Evolutionary conservation across 2,113 vertebrate genomes (phyloP).

Genomic region (Taurulus bubalis): DNA sequence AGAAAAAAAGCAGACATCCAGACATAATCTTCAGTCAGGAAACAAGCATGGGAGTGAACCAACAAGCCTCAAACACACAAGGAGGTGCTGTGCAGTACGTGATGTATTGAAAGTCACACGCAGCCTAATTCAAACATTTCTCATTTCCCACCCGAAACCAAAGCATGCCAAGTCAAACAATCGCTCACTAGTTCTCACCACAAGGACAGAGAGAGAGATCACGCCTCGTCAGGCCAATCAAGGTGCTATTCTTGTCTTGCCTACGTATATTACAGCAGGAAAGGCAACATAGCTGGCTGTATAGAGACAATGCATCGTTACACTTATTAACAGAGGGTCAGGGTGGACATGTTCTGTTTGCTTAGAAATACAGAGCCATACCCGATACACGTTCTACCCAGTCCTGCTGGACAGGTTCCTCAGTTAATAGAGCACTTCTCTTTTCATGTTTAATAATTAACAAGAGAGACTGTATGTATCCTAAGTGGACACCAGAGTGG

Average conservation of each 20-base stretch:
- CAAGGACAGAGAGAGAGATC: constrained; percentile 3
- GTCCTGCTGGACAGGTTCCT: constrained; percentile 72
- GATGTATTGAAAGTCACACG: constrained; percentile 44
- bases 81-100: constrained; percentile 31
- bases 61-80: constrained; percentile 66
- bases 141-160: constrained; percentile 42
- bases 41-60: constrained; percentile 64
- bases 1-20: constrained; percentile 5
- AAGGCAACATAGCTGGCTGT: not conserved
- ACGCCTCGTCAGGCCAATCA: not conserved
- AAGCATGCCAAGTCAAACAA: constrained; percentile 63
- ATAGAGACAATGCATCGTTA: constrained; percentile 15
- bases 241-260: constrained; percentile 1
- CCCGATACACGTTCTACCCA: not conserved
- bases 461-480: constrained; percentile 2
- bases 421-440: constrained; percentile 42
- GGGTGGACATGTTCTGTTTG: constrained; percentile 42
- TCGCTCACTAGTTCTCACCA: not conserved
- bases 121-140: constrained; percentile 41
- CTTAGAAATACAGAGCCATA: constrained; percentile 19
- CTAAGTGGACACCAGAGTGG: not conserved
- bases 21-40: constrained; percentile 32
- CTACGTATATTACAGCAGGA: not conserved
- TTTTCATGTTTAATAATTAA: constrained; percentile 65
- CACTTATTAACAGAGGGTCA: not conserved